Conservation (phyloP, 1,140 invertebrate species). For the Mercenaria mercenaria region DNA sequence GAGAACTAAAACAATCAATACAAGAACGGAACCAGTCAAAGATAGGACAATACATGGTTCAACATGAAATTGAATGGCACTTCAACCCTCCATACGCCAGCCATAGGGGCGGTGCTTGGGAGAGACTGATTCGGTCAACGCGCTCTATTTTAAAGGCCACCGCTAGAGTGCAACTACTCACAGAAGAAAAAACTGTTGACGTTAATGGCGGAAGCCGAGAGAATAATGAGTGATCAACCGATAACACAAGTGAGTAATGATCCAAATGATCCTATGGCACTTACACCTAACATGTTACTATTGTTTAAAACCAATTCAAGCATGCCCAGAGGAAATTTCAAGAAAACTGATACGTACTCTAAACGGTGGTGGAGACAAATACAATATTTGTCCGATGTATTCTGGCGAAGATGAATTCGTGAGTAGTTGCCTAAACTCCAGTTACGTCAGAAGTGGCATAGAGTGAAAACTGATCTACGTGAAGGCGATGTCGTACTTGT, state of each 20-base stretch:
- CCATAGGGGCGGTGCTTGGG: constrained; percentile 68
- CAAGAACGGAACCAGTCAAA: background rate
- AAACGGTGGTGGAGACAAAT: constrained; percentile 62
- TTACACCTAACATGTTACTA: constrained; percentile 16
- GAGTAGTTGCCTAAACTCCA: background rate
- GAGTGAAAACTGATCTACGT: background rate
- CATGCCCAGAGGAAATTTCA: constrained; percentile 39
- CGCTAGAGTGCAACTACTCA: background rate
- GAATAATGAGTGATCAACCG: constrained; percentile 65
- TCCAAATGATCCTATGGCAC: background rate
- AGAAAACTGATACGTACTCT: constrained; percentile 49
- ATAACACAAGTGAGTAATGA: constrained; percentile 5
- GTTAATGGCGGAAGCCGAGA: constrained; percentile 55
- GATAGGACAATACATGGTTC: background rate
- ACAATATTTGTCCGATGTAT: constrained; percentile 61
- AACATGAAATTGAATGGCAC: constrained; percentile 48
- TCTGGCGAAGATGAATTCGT: background rate
- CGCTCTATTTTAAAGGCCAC: background rate
- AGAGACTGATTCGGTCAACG: constrained; percentile 49
- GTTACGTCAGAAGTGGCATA: background rate
- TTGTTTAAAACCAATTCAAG: constrained; percentile 54
- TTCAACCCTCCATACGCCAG: constrained; percentile 61
- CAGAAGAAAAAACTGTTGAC: constrained; percentile 46
- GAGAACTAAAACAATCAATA: constrained; percentile 51
- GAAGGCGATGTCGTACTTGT: background rate